These are phyloP conservation scores for Umimayanthus chanpuru DNA, from an alignment of 92 coral and sea anemone species.

Conservation along the genomic window DNA sequence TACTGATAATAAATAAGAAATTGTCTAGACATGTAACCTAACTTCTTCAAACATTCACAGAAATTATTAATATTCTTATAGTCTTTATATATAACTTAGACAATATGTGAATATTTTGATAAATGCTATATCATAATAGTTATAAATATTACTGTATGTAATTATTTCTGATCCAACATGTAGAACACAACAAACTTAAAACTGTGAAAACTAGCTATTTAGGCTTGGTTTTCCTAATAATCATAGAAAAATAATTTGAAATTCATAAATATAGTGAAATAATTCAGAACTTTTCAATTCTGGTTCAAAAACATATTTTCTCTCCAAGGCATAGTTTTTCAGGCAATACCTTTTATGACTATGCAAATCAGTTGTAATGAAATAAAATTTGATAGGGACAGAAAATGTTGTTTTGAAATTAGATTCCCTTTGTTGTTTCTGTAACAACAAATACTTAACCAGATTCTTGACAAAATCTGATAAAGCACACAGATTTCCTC, in stretches of 20 bases:
- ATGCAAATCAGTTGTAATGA: background rate
- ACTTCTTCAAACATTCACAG: background rate
- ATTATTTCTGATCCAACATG: too few relatives aligned
- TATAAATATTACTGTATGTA: too few relatives aligned
- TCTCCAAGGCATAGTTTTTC: background rate
- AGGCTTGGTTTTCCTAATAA: too few relatives aligned
- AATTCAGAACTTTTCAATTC: too few relatives aligned
- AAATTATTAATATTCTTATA: too few relatives aligned
- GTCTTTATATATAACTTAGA: background rate
- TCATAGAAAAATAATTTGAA: too few relatives aligned
- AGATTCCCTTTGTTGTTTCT: background rate
- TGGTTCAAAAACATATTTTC: too few relatives aligned
- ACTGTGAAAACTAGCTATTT: too few relatives aligned
- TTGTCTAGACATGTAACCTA: background rate
- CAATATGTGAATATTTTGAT: background rate
- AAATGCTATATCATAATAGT: background rate
- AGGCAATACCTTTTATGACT: background rate
- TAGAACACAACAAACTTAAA: too few relatives aligned
- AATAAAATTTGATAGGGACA: too few relatives aligned
- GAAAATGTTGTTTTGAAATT: background rate
- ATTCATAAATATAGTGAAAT: too few relatives aligned
- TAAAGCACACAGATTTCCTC: background rate
- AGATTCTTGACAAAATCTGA: slow-evolving; percentile 12
- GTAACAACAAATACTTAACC: slow-evolving; percentile 1
- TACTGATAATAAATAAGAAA: too few relatives aligned